Evolutionary conservation across 2,888 invertebrate genomes (phyloP).

Genomic region (Epirrhoe alternata): DNA sequence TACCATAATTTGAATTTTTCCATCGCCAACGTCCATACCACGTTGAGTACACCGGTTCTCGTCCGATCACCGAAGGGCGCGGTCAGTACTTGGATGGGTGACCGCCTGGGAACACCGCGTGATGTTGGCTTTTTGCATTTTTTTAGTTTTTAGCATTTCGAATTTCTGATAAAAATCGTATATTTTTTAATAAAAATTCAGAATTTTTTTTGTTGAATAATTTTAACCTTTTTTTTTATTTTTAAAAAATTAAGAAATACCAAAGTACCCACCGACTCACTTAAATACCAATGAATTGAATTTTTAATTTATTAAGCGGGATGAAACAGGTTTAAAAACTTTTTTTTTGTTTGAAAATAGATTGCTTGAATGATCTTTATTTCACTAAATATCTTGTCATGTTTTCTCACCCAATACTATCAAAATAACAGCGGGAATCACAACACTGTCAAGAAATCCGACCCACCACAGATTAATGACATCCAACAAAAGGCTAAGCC

Average conservation of each 20-base stretch:
- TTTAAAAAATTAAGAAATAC: no score
- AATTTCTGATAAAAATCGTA: no score
- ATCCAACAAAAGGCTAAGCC: conserved; percentile 64
- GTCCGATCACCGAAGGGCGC: conserved; percentile 80
- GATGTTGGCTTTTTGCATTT: conserved; percentile 59
- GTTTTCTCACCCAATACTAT: conserved; percentile 18
- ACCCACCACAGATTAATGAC: conserved; percentile 80
- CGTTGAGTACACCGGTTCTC: conserved; percentile 63
- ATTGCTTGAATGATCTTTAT: neutral
- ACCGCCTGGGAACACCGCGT: conserved; percentile 71
- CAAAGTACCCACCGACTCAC: no score
- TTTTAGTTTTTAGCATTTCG: no score
- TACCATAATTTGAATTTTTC: neutral
- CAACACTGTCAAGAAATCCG: conserved; percentile 61
- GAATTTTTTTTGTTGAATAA: no score
- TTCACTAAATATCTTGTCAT: conserved; percentile 4
- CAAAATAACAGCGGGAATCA: conserved; percentile 36
- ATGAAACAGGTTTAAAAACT: no score
- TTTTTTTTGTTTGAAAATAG: no score
- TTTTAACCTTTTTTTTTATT: no score
- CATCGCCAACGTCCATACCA: conserved; percentile 42
- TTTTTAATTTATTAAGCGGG: no score
- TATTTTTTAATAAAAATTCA: no score
- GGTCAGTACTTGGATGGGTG: conserved; percentile 71
- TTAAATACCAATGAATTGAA: no score